Conservation (phyloP, 1,140 invertebrate species). For the Lucilia cuprina region DNA sequence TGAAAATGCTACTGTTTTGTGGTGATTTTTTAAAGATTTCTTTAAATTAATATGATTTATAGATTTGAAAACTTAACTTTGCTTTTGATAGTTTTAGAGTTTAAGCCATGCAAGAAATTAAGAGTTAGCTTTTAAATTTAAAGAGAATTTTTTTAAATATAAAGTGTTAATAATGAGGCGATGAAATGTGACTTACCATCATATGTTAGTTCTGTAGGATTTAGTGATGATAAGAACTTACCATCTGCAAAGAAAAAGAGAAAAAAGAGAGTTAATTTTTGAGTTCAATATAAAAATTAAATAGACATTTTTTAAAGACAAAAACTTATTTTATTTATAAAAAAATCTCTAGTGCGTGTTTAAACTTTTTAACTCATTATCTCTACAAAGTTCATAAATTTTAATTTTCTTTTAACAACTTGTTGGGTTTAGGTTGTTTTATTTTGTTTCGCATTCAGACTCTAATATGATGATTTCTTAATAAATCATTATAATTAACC, state of each 20-base stretch:
- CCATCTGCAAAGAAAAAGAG: constrained; percentile 53
- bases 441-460: not conserved
- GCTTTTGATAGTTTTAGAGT: constrained; percentile 10
- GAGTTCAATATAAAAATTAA: constrained; percentile 31
- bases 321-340: no score
- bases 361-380: no score
- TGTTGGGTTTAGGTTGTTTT: not conserved
- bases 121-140: not conserved
- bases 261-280: not conserved
- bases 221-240: constrained; percentile 64
- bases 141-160: constrained; percentile 2
- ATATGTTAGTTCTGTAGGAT: constrained; percentile 63
- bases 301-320: no score
- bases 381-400: not conserved
- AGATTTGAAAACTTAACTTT: constrained; percentile 20
- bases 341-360: no score
- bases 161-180: constrained; percentile 42
- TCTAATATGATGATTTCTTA: constrained; percentile 40
- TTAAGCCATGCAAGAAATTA: constrained; percentile 15
- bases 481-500: constrained; percentile 55
- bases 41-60: constrained; percentile 25
- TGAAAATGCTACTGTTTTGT: constrained; percentile 35
- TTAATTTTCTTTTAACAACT: constrained; percentile 10
- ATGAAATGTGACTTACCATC: constrained; percentile 63
- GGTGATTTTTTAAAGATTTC: not conserved